Evolutionary conservation across 1,140 invertebrate genomes (phyloP).

Genomic region (Rhyzopertha dominica): DNA sequence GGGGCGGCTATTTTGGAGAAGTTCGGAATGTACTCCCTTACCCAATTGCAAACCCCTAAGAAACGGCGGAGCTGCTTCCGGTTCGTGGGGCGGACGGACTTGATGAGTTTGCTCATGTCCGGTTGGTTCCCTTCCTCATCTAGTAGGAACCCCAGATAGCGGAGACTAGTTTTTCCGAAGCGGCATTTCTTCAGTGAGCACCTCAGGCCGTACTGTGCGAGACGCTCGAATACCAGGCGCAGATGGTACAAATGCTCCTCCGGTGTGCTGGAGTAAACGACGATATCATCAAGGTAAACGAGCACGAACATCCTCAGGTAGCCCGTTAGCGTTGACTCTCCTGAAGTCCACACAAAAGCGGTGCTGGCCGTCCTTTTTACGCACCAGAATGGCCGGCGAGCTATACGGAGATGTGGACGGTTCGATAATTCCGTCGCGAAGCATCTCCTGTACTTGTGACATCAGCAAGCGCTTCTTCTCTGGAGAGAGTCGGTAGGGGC

Average conservation of each 20-base stretch:
- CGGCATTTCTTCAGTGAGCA: conserved; percentile 10
- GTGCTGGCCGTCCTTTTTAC: conserved; percentile 47
- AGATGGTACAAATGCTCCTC: conserved; percentile 13
- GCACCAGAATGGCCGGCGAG: conserved; percentile 45
- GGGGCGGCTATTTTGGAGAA: conserved; percentile 17
- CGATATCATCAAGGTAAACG: conserved; percentile 26
- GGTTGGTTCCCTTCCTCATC: neutral
- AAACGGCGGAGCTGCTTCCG: conserved; percentile 23
- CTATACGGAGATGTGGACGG: conserved; percentile 33
- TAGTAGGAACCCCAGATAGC: conserved; percentile 12
- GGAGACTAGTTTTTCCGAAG: neutral
- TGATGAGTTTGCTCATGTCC: neutral
- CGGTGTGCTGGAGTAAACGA: conserved; percentile 5
- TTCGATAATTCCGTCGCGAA: conserved; percentile 29
- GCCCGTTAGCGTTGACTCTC: conserved; percentile 39
- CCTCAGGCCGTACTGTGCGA: conserved; percentile 7
- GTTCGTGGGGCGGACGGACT: neutral
- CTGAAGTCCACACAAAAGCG: too few relatives aligned
- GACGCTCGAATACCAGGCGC: conserved; percentile 12
- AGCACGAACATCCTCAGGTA: conserved; percentile 12
- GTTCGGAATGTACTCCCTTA: conserved; percentile 27
- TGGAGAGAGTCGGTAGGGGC: too few relatives aligned
- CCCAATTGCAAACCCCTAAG: conserved; percentile 26
- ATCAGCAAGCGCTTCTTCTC: too few relatives aligned
- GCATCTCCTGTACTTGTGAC: conserved; percentile 24